phyloP scores from a whole-genome alignment of 2,797 vertebrate species.

The Poecile montanus region DNA sequence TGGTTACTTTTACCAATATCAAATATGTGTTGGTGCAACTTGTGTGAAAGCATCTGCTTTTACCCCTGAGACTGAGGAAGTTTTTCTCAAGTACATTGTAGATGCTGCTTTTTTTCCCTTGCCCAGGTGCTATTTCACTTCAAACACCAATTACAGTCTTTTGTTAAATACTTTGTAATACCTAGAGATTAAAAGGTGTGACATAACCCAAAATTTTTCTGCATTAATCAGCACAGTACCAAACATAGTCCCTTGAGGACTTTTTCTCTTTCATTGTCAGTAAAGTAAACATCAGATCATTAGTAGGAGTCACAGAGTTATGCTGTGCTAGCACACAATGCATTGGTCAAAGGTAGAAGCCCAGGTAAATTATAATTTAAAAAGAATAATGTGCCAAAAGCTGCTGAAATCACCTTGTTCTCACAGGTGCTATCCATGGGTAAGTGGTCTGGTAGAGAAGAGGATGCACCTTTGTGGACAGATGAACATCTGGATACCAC shows the following conservation, averaged over 20 bases:
- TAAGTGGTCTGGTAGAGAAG: neutral
- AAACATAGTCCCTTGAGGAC: neutral
- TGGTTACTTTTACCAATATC: neutral
- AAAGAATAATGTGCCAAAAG: neutral
- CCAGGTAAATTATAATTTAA: neutral
- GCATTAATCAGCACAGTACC: neutral
- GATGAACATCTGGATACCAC: neutral
- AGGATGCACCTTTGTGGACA: neutral
- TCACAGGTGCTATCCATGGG: neutral
- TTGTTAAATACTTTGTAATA: conserved; percentile 6
- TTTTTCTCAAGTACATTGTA: neutral
- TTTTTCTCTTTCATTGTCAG: neutral
- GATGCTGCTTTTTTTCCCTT: neutral
- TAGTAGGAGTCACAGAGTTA: neutral
- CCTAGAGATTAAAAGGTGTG: neutral
- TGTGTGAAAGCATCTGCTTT: neutral
- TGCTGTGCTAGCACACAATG: neutral
- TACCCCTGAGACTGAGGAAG: neutral
- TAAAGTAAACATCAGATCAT: neutral
- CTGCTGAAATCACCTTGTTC: neutral
- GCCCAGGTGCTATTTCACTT: neutral
- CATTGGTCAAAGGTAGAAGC: conserved; percentile 1
- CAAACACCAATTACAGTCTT: neutral
- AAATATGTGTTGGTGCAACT: neutral
- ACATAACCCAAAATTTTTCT: neutral